phyloP scores from a whole-genome alignment of 1,140 invertebrate genomes.

The Drosophila repletoides region DNA sequence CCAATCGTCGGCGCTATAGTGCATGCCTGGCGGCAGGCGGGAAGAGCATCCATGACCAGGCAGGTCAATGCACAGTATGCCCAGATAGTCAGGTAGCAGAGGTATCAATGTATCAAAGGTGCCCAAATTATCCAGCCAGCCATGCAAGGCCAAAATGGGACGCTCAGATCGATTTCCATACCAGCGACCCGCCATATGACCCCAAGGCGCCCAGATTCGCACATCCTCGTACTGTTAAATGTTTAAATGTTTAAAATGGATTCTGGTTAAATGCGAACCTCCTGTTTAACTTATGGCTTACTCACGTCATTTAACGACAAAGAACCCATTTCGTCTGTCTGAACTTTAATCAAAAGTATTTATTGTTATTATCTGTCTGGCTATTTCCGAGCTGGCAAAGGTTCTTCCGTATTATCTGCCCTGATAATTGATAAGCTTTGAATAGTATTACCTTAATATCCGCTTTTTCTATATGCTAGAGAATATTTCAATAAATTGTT shows the following conservation, averaged over 20 bases:
- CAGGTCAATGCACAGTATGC: constrained; percentile 87
- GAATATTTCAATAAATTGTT: neutral
- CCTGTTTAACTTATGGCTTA: neutral
- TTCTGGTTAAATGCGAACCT: too few species aligned
- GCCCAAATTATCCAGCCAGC: constrained; percentile 89
- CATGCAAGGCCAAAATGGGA: constrained; percentile 88
- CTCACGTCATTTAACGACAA: constrained; percentile 57
- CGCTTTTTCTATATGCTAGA: neutral
- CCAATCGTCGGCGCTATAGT: constrained; percentile 85
- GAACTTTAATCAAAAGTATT: constrained; percentile 15
- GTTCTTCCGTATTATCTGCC: constrained; percentile 2
- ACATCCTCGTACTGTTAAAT: constrained; percentile 84
- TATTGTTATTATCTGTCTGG: neutral
- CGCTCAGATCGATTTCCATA: constrained; percentile 85
- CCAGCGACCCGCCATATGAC: constrained; percentile 86
- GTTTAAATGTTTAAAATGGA: too few species aligned
- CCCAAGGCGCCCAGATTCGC: constrained; percentile 85
- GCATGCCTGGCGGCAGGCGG: constrained; percentile 84
- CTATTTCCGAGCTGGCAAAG: neutral
- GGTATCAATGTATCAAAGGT: constrained; percentile 87
- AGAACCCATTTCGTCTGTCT: constrained; percentile 36
- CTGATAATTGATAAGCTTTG: neutral
- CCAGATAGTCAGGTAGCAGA: constrained; percentile 84
- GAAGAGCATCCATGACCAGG: constrained; percentile 89
- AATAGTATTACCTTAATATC: constrained; percentile 3